phyloP scores from a whole-genome alignment of 2,888 invertebrate species.

The Doris montereyensis region DNA sequence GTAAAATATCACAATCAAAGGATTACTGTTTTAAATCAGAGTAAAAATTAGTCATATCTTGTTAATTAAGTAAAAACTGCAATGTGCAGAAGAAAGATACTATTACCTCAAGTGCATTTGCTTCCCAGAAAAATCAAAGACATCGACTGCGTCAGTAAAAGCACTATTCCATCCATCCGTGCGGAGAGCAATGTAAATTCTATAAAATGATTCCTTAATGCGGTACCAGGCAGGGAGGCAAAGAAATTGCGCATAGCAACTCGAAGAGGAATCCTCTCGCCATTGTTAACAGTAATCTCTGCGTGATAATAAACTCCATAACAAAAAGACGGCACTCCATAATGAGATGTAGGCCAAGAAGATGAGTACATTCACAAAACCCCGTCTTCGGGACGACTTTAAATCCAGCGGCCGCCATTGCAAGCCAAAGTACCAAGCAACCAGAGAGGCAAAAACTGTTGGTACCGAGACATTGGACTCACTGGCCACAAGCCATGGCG shows the following conservation, averaged over 20 bases:
- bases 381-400: too few species aligned
- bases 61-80: too few species aligned
- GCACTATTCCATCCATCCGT: slow-evolving; percentile 91
- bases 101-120: slow-evolving; percentile 79
- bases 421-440: slow-evolving; percentile 81
- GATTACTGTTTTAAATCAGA: too few species aligned
- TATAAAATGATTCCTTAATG: slow-evolving; percentile 77
- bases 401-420: slow-evolving; percentile 75
- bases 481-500: slow-evolving; percentile 76
- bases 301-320: slow-evolving; percentile 87
- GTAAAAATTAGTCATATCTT: too few species aligned
- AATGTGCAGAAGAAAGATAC: too few species aligned
- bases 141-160: slow-evolving; percentile 88
- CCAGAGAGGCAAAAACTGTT: slow-evolving; percentile 55
- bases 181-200: slow-evolving; percentile 84
- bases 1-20: too few species aligned
- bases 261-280: slow-evolving; percentile 81
- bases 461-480: slow-evolving; percentile 47
- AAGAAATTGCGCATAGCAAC: slow-evolving; percentile 92
- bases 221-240: slow-evolving; percentile 84
- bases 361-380: neutral
- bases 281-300: slow-evolving; percentile 77
- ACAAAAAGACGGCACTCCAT: too few species aligned
- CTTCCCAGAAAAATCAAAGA: slow-evolving; percentile 93
- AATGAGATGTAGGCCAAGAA: neutral